These are phyloP conservation scores for Resseliella maxima DNA, from an alignment of 2,888 invertebrate genomes.

Conservation along the genomic window DNA sequence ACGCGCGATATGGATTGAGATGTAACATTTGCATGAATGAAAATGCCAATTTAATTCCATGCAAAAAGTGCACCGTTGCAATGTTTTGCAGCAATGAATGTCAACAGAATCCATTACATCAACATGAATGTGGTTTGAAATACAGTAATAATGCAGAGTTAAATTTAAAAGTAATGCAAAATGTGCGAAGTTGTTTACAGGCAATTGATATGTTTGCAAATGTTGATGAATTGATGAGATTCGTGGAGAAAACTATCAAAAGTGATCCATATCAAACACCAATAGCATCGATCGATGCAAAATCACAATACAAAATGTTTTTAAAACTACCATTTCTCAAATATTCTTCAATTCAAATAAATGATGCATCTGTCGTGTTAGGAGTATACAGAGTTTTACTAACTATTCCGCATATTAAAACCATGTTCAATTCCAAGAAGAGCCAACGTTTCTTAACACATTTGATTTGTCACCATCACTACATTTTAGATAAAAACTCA, in stretches of 20 bases:
- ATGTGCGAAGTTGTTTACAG: background rate
- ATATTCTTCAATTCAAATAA: background rate
- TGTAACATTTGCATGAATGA: constrained; percentile 3
- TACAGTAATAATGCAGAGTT: background rate
- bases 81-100: constrained; percentile 42
- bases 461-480: background rate
- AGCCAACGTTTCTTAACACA: background rate
- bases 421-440: background rate
- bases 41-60: background rate
- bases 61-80: background rate
- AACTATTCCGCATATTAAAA: background rate
- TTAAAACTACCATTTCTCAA: background rate
- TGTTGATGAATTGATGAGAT: background rate
- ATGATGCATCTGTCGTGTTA: background rate
- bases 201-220: background rate
- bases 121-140: background rate
- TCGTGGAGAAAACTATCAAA: background rate
- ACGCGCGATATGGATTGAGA: background rate
- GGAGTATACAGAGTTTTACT: background rate
- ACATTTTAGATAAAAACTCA: background rate
- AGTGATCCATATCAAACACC: background rate
- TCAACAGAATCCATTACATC: background rate
- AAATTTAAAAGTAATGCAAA: background rate
- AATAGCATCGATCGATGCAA: too few species aligned
- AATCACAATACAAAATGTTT: background rate